Conservation (phyloP, 2,797 vertebrate species). For the Chaetodon trifasciatus region DNA sequence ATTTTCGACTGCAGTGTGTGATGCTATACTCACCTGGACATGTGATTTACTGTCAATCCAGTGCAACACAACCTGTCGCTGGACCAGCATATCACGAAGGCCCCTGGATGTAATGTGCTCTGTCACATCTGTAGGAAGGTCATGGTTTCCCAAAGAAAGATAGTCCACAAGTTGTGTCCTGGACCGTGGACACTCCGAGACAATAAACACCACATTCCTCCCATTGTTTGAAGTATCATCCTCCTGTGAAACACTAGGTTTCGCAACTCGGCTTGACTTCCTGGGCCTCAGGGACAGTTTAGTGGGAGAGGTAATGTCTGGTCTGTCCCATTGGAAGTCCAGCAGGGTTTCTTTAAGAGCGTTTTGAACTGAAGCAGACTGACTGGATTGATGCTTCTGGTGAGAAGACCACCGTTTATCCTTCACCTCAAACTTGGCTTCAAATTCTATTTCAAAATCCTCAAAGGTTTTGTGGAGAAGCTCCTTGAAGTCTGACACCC, state of each 20-base stretch:
- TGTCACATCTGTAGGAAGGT: conserved; percentile 72
- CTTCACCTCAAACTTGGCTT: conserved; percentile 78
- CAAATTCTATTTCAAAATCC: conserved; percentile 91
- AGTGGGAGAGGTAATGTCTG: conserved; percentile 94
- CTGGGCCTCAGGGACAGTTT: conserved; percentile 87
- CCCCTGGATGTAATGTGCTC: conserved; percentile 88
- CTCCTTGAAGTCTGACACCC: conserved; percentile 89
- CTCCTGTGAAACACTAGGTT: conserved; percentile 58
- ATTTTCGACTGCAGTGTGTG: neutral
- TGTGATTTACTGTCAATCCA: conserved; percentile 91
- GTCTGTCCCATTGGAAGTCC: conserved; percentile 96
- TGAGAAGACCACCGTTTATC: conserved; percentile 26
- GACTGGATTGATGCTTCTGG: conserved; percentile 50
- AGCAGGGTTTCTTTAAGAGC: conserved; percentile 92
- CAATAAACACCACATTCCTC: conserved; percentile 90
- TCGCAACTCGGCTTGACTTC: conserved; percentile 69
- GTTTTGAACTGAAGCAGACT: conserved; percentile 85
- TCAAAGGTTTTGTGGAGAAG: conserved; percentile 88
- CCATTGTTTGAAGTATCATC: conserved; percentile 71
- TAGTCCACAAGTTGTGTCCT: conserved; percentile 86
- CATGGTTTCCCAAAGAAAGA: conserved; percentile 50
- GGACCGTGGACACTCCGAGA: conserved; percentile 90
- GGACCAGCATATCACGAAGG: conserved; percentile 86
- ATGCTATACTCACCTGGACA: conserved; percentile 81
- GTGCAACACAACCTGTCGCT: conserved; percentile 88